Base-by-base conservation (phyloP, 2,888 invertebrate genomes). In the Petrolisthes manimaculis region DNA sequence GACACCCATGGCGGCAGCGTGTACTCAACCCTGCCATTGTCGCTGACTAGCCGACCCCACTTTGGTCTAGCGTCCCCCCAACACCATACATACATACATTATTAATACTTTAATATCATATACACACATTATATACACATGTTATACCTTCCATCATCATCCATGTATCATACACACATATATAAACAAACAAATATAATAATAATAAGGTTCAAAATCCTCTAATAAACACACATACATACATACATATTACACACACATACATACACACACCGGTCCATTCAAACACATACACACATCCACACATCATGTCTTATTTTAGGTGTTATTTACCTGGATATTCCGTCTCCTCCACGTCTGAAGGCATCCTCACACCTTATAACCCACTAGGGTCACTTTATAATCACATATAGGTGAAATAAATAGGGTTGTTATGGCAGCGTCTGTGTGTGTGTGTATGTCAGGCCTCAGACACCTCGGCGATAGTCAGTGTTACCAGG, bases 21-120 rank as follows among this genome's bases (percentile, higher is more conserved):
- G 55, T 24, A 55, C 54, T 24, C 37, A 18, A n/a, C 21, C 55
- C 54, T 21, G 54, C 12, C 24, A 37, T 21, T 69, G 83, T 87
- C 87, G 87, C 87, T 87, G 87, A 87, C 71, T 78, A 87, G 87
- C 87, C 87, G 87, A 87, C 71, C 87, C 87, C 24, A 24, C 55
- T 87, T 78, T 69, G 55, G 78, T 24, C 51, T 21, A 9, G 37
- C 71, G 83, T 51, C 53, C 9, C 18, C 14, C 21, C 78, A 51
- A 37, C 18, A 3, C 6, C n/a, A 78, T n/a, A 37, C 61, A 78
- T 67, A 4, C n/a, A 78, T n/a, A 37, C 61, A 78, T 67, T 18
- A 21, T 14, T 37, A 37, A 37, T 2, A 53, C 37, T 77, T 85
- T 78, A 18, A 9, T 18, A 37, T 12, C 5, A 54, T 9, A 84